phyloP scores from a whole-genome alignment of 2,888 invertebrate genomes.

The Quadroppia sp. region DNA sequence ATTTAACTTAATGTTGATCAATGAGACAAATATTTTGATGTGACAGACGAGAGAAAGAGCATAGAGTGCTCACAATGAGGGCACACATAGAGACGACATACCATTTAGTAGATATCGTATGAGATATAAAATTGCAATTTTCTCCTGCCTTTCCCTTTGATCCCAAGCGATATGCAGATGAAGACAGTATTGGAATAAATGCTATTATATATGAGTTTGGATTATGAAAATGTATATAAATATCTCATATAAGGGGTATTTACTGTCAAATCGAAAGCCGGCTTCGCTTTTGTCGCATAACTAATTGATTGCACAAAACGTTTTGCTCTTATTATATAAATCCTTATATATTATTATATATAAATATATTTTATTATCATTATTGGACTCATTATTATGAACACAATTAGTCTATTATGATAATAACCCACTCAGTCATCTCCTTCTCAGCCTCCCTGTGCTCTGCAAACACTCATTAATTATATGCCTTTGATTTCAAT shows the following conservation, averaged over 20 bases:
- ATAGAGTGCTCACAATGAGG: no score
- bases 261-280: slow-evolving; percentile 18
- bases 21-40: slow-evolving; percentile 35
- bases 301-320: slow-evolving; percentile 32
- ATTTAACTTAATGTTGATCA: slow-evolving; percentile 36
- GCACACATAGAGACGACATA: background rate
- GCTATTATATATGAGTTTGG: slow-evolving; percentile 14
- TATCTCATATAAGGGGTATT: background rate
- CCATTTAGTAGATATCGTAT: slow-evolving; percentile 26
- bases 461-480: slow-evolving; percentile 29
- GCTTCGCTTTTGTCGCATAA: background rate
- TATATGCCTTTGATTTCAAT: slow-evolving; percentile 1
- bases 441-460: background rate
- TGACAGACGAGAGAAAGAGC: background rate
- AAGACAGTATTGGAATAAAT: slow-evolving; percentile 8
- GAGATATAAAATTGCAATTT: slow-evolving; percentile 32
- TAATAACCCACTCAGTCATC: slow-evolving; percentile 10
- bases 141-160: slow-evolving; percentile 9
- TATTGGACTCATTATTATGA: slow-evolving; percentile 14
- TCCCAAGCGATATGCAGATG: slow-evolving; percentile 34
- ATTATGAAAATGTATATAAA: slow-evolving; percentile 6
- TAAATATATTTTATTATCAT: background rate
- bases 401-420: slow-evolving; percentile 9
- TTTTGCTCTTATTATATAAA: background rate
- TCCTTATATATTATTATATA: background rate